Evolutionary conservation across 1,140 invertebrate species (phyloP).

Genomic region (Scaptomyza montana): DNA sequence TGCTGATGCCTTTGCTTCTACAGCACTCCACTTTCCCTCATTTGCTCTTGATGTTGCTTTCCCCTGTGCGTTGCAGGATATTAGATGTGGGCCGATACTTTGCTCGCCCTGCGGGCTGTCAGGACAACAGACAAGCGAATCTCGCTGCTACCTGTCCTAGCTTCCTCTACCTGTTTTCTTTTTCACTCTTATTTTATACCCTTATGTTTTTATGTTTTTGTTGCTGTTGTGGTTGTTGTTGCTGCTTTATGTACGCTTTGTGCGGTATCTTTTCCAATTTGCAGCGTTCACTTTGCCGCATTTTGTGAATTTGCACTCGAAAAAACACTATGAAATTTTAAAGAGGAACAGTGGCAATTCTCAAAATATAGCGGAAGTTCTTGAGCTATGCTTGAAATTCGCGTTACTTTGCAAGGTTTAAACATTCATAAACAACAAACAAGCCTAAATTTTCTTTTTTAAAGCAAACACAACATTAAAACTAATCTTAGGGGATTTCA

Average conservation of each 20-base stretch:
- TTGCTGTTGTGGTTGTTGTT: neutral
- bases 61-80: conserved; percentile 55
- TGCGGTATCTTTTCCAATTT: conserved; percentile 56
- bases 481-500: no score
- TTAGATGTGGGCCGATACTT: conserved; percentile 42
- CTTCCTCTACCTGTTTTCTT: conserved; percentile 12
- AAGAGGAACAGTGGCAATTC: neutral
- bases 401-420: no score
- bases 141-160: conserved; percentile 30
- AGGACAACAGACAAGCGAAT: conserved; percentile 14
- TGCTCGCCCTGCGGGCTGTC: conserved; percentile 10
- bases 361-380: no score
- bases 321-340: neutral
- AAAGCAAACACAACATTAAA: no score
- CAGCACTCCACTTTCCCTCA: neutral
- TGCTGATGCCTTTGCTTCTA: conserved; percentile 13
- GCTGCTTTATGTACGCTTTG: conserved; percentile 15
- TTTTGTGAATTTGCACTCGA: conserved; percentile 5
- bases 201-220: neutral
- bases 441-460: no score
- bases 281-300: conserved; percentile 30
- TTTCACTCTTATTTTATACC: conserved; percentile 11
- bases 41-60: conserved; percentile 10
- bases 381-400: no score
- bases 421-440: no score